Base-by-base conservation (phyloP, 2,113 vertebrate species). In the Nematolebias whitei region DNA sequence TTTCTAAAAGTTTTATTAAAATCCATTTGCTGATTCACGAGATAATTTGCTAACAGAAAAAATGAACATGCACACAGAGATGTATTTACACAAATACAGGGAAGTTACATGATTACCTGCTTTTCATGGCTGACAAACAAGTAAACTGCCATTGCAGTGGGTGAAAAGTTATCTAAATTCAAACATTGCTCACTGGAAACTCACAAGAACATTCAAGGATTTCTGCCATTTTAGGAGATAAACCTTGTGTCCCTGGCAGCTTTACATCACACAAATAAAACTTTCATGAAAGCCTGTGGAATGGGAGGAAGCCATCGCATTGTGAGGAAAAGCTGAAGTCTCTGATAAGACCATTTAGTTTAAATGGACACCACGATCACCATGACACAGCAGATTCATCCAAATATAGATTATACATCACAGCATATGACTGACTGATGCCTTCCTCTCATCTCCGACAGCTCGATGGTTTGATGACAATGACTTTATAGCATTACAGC, bases 371-470 rank as follows among this genome's bases (percentile, higher is more conserved):
- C 9, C 59, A 56, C n/a, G n/a, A n/a, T 51, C 45, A 64, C 32
- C 23, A 26, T 55, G 43, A 50, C 10, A n/a, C 63, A 23, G 24
- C 22, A n/a, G 57, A 38, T 76, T 56, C 13, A 26, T 43, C 43
- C 60, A 1, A 29, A n/a, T 40, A 26, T 5, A 29, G 39, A 45
- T 18, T 13, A 26, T 67, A 63, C 44, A 7, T 12, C 19, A 18
- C 59, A 63, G 71, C 59, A 6, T 70, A 70, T 74, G 52, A 65
- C 71, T 67, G 55, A 75, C 26, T 72, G 68, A 75, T 58, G 55
- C 67, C 53, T 68, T 78, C 54, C 55, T 57, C 26, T 80, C 45
- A 57, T 47, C 10, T 12, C 18, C 3, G 63, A 32, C 52, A 38
- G 40, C 39, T 29, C 41, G n/a, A 41, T 18, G 43, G 53, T 70